Evolutionary conservation across 2,113 vertebrate species (phyloP).

Genomic region (Cyanistes caeruleus): DNA sequence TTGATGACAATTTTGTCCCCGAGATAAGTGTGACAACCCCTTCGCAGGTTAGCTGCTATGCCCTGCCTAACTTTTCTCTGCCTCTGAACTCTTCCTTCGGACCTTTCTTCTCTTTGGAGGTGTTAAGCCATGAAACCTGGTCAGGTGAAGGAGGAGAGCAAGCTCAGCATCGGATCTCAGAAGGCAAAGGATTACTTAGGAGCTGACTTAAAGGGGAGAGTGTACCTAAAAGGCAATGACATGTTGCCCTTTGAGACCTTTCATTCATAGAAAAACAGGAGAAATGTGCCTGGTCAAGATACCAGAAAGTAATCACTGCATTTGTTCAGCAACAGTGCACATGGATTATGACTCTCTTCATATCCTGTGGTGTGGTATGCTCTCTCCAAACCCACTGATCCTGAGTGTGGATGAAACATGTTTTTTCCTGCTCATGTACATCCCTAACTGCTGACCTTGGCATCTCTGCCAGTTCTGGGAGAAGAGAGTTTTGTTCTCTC

Average conservation of each 20-base stretch:
- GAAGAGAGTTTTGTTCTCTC: not conserved
- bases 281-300: not conserved
- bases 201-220: not conserved
- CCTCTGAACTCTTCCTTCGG: not conserved
- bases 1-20: constrained; percentile 91
- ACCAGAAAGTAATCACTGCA: not conserved
- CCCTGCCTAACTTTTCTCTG: constrained; percentile 44
- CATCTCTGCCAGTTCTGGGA: not conserved
- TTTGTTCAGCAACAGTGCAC: not conserved
- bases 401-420: not conserved
- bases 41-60: constrained; percentile 88
- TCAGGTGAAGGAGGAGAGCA: constrained; percentile 14
- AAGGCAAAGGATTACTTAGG: not conserved
- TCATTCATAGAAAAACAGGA: not conserved
- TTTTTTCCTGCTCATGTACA: not conserved
- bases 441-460: not conserved
- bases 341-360: not conserved
- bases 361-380: not conserved
- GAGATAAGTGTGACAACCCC: constrained; percentile 96
- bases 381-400: not conserved
- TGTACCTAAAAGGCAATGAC: not conserved
- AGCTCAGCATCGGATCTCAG: not conserved
- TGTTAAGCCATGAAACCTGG: constrained; percentile 68
- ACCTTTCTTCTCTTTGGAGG: constrained; percentile 5
- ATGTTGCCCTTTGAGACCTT: not conserved